Evolutionary conservation across 2,888 invertebrate species (phyloP), one percentile per base, ranked within the genome.

Genomic region (Pristionchus fissidentatus): DNA sequence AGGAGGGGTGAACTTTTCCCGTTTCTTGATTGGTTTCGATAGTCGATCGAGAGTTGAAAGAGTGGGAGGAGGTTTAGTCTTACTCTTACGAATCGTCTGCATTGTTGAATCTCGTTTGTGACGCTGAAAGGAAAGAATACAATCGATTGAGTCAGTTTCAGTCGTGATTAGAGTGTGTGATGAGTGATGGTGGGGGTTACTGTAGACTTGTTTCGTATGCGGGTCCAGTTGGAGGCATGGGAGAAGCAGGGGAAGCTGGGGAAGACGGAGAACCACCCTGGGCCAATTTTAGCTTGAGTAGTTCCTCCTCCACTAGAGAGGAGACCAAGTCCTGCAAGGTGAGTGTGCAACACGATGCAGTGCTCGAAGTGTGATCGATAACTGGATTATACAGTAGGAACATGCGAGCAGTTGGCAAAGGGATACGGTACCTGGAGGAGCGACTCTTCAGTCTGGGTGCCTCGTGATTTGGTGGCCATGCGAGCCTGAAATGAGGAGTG

Each of bases 391-490:
- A 29, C 29, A 62, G 8, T 7, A 62, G 3, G 32, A 13, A 32
- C 32, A 62, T 29, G 29, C 15, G 38, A 41, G 22, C 29, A 35
- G 15, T 41, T 57, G 79, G 4, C 19, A 41, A n/a, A n/a, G 7
- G 29, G 19, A 3, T 66, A 66, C 55, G 62, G 55, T 57, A 86
- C 89, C 84, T 89, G 87, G 66, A 89, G 83, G 43, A 89, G 84
- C 55, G 83, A 83, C 19, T 83, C 85, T 29, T 87, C 89, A 43
- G 89, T 89, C 82, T 89, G 89, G 57, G 84, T 73, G 60, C 84
- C 86, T n/a, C 85, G 84, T 32, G 62, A 49, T 5, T 49, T 29
- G 32, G 62, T 81, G 29, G 81, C 81, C 66, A 62, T 81, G 32
- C 81, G 66, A 1, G 66, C 81, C 79, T 79, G 41, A 26, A 52